Evolutionary conservation across 2,888 invertebrate genomes (phyloP).

Genomic region (Drosophila leonis): DNA sequence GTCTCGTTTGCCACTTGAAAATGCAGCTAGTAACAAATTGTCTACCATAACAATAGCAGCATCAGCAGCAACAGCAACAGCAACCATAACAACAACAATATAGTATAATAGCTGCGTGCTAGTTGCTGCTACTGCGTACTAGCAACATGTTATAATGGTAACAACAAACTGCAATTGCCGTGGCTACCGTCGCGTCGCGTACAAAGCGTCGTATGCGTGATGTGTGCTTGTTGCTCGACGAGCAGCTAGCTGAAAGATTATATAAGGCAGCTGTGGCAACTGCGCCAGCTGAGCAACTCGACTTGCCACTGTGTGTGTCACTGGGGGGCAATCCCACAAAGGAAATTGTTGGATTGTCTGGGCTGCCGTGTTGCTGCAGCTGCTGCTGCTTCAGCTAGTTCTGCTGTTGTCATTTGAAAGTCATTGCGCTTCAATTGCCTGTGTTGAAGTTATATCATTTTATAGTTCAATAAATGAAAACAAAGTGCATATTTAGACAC

Average conservation of each 20-base stretch:
- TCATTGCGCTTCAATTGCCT: slow-evolving; percentile 37
- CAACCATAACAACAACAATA: slow-evolving; percentile 14
- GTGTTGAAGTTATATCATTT: slow-evolving; percentile 20
- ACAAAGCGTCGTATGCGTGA: slow-evolving; percentile 67
- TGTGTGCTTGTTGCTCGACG: slow-evolving; percentile 35
- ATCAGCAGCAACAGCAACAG: slow-evolving; percentile 25
- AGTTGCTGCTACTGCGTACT: slow-evolving; percentile 27
- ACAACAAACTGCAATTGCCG: slow-evolving; percentile 62
- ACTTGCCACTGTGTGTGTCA: slow-evolving; percentile 28
- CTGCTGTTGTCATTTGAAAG: slow-evolving; percentile 33
- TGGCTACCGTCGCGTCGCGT: slow-evolving; percentile 35
- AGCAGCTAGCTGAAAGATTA: slow-evolving; percentile 35
- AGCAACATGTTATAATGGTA: slow-evolving; percentile 35
- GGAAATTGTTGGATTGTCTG: slow-evolving; percentile 27
- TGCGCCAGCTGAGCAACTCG: slow-evolving; percentile 8
- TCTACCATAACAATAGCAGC: slow-evolving; percentile 37
- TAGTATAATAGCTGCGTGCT: slow-evolving; percentile 14
- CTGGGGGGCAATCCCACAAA: slow-evolving; percentile 33
- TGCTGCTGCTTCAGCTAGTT: slow-evolving; percentile 15
- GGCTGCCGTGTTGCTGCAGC: slow-evolving; percentile 25
- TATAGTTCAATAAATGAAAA: slow-evolving; percentile 26
- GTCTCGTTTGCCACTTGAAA: slow-evolving; percentile 68
- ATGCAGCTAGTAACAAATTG: slow-evolving; percentile 69
- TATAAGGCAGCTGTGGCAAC: slow-evolving; percentile 44
- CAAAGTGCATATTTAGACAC: slow-evolving; percentile 6